Evolutionary conservation across 2,797 vertebrate genomes (phyloP).

Genomic region (Perodicticus potto): DNA sequence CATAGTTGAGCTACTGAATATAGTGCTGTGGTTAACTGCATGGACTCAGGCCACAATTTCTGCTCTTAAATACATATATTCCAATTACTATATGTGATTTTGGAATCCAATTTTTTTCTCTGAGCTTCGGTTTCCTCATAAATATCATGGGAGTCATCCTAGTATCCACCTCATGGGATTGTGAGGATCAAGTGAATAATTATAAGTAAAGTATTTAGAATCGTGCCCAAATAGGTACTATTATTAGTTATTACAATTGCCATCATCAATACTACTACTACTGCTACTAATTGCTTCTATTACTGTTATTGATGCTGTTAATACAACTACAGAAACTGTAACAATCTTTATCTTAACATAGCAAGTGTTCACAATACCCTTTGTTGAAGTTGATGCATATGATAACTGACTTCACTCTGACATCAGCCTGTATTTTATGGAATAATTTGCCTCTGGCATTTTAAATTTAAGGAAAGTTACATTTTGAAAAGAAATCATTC

Average conservation of each 20-base stretch:
- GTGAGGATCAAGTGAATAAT: background rate
- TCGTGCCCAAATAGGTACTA: background rate
- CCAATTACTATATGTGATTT: background rate
- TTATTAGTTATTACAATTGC: background rate
- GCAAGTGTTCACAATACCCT: background rate
- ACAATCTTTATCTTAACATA: background rate
- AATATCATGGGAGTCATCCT: background rate
- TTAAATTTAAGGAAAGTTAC: conserved; percentile 34
- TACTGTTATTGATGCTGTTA: background rate
- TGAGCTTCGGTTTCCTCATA: background rate
- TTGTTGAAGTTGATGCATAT: background rate
- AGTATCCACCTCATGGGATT: background rate
- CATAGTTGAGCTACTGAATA: background rate
- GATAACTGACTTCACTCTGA: background rate
- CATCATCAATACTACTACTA: background rate
- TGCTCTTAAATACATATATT: background rate
- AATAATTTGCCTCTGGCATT: conserved; percentile 2
- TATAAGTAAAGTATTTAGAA: background rate
- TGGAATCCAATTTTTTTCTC: background rate
- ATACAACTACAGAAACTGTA: background rate
- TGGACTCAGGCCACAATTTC: background rate
- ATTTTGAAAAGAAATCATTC: conserved; percentile 5
- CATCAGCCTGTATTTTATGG: background rate
- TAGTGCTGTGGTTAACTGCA: background rate
- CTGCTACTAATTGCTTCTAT: background rate